Conservation (phyloP, 2,888 invertebrate genomes). For the Anthophora plumipes region DNA sequence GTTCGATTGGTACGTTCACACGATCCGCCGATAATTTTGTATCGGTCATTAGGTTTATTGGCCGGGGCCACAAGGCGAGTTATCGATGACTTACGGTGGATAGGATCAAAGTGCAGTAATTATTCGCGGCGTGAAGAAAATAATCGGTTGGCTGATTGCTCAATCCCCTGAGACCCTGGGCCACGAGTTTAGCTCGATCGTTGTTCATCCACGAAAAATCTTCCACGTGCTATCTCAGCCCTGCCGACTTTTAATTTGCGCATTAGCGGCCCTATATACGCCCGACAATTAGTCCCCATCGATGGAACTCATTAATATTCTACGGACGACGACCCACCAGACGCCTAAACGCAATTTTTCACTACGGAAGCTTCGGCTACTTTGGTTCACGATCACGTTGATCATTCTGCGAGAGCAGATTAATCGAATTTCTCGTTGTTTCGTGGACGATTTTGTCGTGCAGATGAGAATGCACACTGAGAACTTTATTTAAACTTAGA, state of each 20-base stretch:
- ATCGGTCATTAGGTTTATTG: conserved; percentile 71
- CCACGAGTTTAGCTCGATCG: conserved; percentile 68
- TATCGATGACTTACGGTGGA: conserved; percentile 71
- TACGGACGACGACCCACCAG: not conserved
- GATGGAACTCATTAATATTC: conserved; percentile 76
- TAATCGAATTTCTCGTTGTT: not conserved
- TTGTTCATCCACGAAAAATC: conserved; percentile 71
- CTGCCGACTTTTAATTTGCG: conserved; percentile 73
- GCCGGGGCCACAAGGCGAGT: conserved; percentile 50
- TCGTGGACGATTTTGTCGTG: not conserved
- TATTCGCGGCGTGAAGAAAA: conserved; percentile 69
- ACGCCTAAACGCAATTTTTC: conserved; percentile 52
- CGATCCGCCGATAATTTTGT: conserved; percentile 69
- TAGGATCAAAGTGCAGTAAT: conserved; percentile 72
- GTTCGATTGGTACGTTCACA: conserved; percentile 65
- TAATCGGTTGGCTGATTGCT: conserved; percentile 78
- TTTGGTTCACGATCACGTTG: conserved; percentile 16
- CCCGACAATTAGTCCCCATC: conserved; percentile 74
- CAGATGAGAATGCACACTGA: not conserved
- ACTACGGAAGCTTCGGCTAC: conserved; percentile 15
- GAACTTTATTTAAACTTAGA: too few species aligned
- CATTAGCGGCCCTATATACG: conserved; percentile 67
- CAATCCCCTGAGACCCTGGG: conserved; percentile 64
- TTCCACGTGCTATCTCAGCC: conserved; percentile 34
- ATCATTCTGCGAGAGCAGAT: conserved; percentile 20